These are phyloP conservation scores for Spicauda simplicius DNA, from an alignment of 2,888 invertebrate species.

Conservation along the genomic window DNA sequence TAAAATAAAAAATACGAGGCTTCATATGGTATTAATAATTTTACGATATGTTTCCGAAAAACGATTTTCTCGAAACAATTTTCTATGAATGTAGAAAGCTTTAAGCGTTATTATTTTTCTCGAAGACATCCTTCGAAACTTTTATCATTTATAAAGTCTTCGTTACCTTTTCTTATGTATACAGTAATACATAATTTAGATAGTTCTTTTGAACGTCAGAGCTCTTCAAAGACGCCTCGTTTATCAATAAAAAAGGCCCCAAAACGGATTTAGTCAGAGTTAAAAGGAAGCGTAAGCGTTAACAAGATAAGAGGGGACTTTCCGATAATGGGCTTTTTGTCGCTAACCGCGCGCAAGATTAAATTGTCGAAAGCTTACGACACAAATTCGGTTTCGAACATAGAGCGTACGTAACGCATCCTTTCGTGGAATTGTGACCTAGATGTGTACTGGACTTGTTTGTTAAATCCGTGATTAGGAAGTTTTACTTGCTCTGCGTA, in stretches of 20 bases:
- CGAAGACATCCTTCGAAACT: too few relatives aligned
- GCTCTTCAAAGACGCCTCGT: slow-evolving; percentile 14
- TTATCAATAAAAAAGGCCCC: slow-evolving; percentile 33
- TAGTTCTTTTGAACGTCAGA: slow-evolving; percentile 5
- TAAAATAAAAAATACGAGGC: too few relatives aligned
- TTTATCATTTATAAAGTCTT: too few relatives aligned
- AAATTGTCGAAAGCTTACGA: slow-evolving; percentile 67
- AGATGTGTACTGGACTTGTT: too few relatives aligned
- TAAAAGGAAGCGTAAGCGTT: slow-evolving; percentile 67
- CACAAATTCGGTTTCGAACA: slow-evolving; percentile 53
- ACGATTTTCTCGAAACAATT: too few relatives aligned
- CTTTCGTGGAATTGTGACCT: too few relatives aligned
- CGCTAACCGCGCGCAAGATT: slow-evolving; percentile 62
- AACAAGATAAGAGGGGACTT: slow-evolving; percentile 71
- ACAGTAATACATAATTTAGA: slow-evolving; percentile 9
- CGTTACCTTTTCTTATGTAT: background rate
- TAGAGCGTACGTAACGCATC: background rate
- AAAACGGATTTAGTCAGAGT: slow-evolving; percentile 58
- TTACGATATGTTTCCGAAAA: too few relatives aligned
- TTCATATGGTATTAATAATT: too few relatives aligned
- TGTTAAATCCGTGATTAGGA: too few relatives aligned
- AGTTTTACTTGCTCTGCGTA: too few relatives aligned
- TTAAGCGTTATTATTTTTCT: too few relatives aligned
- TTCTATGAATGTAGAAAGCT: too few relatives aligned
- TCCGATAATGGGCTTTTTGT: slow-evolving; percentile 73